Conservation (phyloP, 2,888 invertebrate species). For the Thecocarcelia acutangulata region DNA sequence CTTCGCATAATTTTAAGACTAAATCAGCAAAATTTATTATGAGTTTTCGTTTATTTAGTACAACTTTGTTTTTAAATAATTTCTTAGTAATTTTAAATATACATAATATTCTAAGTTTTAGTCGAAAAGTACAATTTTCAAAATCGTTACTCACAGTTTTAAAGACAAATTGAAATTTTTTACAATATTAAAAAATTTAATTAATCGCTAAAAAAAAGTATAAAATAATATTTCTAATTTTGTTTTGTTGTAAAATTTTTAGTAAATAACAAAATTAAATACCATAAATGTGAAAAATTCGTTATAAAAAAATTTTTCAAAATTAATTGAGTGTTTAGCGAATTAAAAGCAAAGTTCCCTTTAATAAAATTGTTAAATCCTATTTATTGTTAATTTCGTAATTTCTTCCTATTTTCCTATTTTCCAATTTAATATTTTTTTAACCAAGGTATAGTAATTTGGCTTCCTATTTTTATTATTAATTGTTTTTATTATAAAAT, state of each 20-base stretch:
- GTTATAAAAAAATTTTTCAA: slow-evolving; percentile 16
- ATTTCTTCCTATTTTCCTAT: slow-evolving; percentile 4
- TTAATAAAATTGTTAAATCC: slow-evolving; percentile 32
- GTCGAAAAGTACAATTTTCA: slow-evolving; percentile 5
- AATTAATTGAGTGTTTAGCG: neutral
- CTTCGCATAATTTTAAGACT: no score
- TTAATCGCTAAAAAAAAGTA: neutral
- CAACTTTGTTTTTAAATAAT: neutral
- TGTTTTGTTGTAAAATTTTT: no score
- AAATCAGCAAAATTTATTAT: no score
- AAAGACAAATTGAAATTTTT: slow-evolving; percentile 18
- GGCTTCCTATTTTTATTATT: neutral
- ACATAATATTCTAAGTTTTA: slow-evolving; percentile 4
- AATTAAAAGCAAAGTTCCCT: neutral
- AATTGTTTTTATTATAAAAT: slow-evolving; percentile 1
- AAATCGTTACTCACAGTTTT: slow-evolving; percentile 7
- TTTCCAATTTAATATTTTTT: neutral
- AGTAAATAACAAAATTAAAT: no score
- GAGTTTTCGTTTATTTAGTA: no score
- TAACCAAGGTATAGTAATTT: slow-evolving; percentile 23
- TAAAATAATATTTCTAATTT: no score
- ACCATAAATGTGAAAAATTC: no score
- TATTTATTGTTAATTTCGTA: slow-evolving; percentile 24
- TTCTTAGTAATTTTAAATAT: neutral
- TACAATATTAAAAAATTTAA: neutral